Evolutionary conservation across 2,888 invertebrate species (phyloP), one percentile per base, ranked within the genome.

Genomic region (Linyphia triangularis): DNA sequence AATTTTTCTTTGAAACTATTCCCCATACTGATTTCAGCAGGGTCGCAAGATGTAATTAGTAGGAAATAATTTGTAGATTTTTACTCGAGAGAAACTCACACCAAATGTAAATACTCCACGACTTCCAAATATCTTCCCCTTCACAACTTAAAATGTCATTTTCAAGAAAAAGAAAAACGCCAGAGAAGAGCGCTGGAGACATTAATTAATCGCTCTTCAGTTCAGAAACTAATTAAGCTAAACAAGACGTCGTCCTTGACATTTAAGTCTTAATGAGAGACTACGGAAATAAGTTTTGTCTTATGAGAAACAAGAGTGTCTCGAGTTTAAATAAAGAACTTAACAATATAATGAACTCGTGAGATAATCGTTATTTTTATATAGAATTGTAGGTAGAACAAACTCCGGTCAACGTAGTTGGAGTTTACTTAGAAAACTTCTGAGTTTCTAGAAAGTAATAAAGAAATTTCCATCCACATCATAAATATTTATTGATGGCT

Each of bases 181-280:
- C 33, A 24, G 13, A 33, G 43, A 43, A 65, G 30, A 43, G 67
- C 9, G 70, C 65, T 51, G 24, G 65, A 65, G 73, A 40, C 61
- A 85, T 85, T 85, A 85, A 85, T 85, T 85, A 85, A 85, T 85
- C 69, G 59, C 75, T 67, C 78, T 77, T 70, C 65, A 77, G 59
- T 77, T 78, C 73, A 28, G 77, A 70, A 70, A 77, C 77, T 85
- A 85, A 85, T 85, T 85, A 85, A 85, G 69, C 85, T 73, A 73
- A 78, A 69, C 69, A 77, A 73, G 85, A 67, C 37, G 69, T 40
- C 77, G 67, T 73, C 69, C 77, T 78, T 85, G 85, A 85, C 85
- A 70, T 85, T 77, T 85, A 65, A 63, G 77, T 78, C 77, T 77
- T 85, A 85, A 85, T 85, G 85, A 85, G 59, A 77, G 77, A 59